phyloP scores from a whole-genome alignment of 2,797 vertebrate genomes.

The Melanogrammus aeglefinus region DNA sequence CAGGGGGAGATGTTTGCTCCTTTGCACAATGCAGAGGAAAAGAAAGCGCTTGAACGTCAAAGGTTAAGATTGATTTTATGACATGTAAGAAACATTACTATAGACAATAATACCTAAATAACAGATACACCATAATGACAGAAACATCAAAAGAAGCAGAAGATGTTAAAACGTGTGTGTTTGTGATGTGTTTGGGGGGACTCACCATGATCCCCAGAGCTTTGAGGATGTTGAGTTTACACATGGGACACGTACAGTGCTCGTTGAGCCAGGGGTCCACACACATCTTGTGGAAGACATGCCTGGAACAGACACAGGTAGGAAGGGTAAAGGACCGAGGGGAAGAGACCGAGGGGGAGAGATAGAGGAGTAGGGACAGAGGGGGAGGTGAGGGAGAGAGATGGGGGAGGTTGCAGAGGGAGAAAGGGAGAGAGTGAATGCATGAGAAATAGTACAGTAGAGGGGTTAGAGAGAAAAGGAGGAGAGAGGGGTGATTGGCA shows the following conservation, averaged over 20 bases:
- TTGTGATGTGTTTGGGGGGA: neutral
- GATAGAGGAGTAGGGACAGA: neutral
- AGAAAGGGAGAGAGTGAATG: too few relatives aligned
- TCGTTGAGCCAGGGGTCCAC: slow-evolving; percentile 98
- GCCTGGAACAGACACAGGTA: slow-evolving; percentile 68
- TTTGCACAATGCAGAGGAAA: neutral
- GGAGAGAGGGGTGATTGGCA: too few relatives aligned
- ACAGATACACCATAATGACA: neutral
- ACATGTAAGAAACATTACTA: neutral
- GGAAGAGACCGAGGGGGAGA: neutral
- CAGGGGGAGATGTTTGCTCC: neutral
- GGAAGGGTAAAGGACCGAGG: neutral
- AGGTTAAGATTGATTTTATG: neutral
- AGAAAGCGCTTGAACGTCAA: neutral
- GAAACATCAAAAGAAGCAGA: neutral
- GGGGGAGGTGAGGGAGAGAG: neutral
- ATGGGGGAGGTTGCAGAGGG: neutral
- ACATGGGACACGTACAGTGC: slow-evolving; percentile 98
- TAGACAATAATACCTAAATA: neutral
- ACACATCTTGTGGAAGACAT: slow-evolving; percentile 96
- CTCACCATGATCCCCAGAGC: slow-evolving; percentile 94
- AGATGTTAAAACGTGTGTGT: neutral
- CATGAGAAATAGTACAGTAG: too few relatives aligned
- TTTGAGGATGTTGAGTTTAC: slow-evolving; percentile 98
- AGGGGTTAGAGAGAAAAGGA: neutral